Conservation (phyloP, 2,113 vertebrate genomes). For the Orientallactaga bullata region DNA sequence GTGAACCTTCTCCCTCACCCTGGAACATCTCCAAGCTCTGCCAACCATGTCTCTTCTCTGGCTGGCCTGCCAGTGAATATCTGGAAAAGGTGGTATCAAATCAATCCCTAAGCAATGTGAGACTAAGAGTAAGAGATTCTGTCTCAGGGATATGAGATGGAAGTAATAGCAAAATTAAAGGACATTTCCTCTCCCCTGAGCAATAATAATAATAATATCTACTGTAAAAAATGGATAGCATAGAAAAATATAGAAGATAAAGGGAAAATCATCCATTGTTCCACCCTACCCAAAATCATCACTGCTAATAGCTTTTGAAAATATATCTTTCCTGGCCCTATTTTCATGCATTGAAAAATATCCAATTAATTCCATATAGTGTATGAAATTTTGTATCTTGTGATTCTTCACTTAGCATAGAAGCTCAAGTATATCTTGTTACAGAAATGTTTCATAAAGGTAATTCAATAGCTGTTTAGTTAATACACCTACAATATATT, state of each 20-base stretch:
- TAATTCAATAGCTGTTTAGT: background rate
- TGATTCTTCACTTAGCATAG: conserved; percentile 28
- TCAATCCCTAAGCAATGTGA: background rate
- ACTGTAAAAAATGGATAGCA: background rate
- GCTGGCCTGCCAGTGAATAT: background rate
- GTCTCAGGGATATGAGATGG: too few species aligned
- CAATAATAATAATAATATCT: background rate
- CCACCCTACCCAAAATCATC: background rate
- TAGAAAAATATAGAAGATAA: background rate
- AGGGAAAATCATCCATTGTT: background rate
- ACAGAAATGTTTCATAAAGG: conserved; percentile 3
- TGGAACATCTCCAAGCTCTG: too few species aligned
- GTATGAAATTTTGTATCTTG: conserved; percentile 32
- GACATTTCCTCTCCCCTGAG: background rate
- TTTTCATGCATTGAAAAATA: conserved; percentile 48
- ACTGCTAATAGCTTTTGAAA: conserved; percentile 30
- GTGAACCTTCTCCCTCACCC: rapidly evolving
- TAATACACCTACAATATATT: background rate
- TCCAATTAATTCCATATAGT: background rate
- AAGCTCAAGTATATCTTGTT: background rate
- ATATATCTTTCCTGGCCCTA: background rate
- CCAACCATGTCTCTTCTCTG: background rate
- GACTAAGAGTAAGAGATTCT: too few species aligned
- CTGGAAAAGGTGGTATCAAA: background rate
- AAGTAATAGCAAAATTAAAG: background rate